phyloP scores from a whole-genome alignment of 2,888 invertebrate genomes.

The Phanerotoma sp. region DNA sequence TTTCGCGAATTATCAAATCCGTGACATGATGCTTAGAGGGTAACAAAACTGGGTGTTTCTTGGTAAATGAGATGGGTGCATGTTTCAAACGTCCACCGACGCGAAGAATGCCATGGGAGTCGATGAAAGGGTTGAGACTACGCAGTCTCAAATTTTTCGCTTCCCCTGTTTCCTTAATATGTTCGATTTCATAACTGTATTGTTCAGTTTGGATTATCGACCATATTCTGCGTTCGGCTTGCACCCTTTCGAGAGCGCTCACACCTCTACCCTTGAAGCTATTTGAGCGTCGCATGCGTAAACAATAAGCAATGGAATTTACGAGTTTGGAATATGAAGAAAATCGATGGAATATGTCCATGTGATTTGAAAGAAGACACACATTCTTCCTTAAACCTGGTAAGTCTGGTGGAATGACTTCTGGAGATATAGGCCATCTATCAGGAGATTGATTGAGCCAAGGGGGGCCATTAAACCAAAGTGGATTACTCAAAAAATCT shows the following conservation, averaged over 20 bases:
- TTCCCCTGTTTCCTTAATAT: not conserved
- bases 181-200: not conserved
- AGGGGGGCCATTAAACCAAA: slow-evolving; percentile 15
- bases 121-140: slow-evolving; percentile 21
- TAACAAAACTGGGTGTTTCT: slow-evolving; percentile 24
- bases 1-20: slow-evolving; percentile 22
- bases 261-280: not conserved
- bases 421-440: slow-evolving; percentile 10
- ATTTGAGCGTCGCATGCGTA: slow-evolving; percentile 2
- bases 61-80: slow-evolving; percentile 9
- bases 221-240: slow-evolving; percentile 3
- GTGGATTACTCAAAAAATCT: slow-evolving; percentile 6
- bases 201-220: slow-evolving; percentile 8
- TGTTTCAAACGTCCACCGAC: slow-evolving; percentile 22
- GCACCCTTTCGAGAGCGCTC: not conserved
- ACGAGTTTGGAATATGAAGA: slow-evolving; percentile 17
- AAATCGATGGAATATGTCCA: slow-evolving; percentile 17
- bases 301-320: slow-evolving; percentile 18
- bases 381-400: too few species aligned
- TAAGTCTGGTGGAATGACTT: slow-evolving; percentile 1
- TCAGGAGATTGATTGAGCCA: slow-evolving; percentile 14
- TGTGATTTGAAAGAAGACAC: not conserved
- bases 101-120: slow-evolving; percentile 15
- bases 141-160: slow-evolving; percentile 19
- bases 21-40: slow-evolving; percentile 25